Evolutionary conservation across 1,140 invertebrate species (phyloP).

Genomic region (Apis cerana): DNA sequence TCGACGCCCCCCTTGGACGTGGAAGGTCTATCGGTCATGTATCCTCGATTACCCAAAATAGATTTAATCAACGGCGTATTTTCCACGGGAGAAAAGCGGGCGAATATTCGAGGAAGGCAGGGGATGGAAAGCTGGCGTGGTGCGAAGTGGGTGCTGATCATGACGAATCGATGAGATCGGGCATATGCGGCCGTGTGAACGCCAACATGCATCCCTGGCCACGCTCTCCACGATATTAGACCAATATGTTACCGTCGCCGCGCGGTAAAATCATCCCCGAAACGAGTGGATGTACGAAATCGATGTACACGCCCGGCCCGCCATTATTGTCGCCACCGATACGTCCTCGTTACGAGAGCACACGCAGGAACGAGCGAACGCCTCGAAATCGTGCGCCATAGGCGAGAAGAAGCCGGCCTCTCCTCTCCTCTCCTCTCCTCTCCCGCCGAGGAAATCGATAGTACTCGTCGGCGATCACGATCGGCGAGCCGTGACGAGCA

Average conservation of each 20-base stretch:
- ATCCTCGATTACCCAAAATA: constrained; percentile 73
- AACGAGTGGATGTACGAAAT: constrained; percentile 15
- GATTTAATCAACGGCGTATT: constrained; percentile 71
- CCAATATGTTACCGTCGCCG: constrained; percentile 41
- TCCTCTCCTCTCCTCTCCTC: no score
- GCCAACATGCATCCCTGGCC: constrained; percentile 57
- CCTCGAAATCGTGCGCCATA: constrained; percentile 5
- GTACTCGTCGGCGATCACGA: constrained; percentile 9
- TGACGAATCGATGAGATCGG: constrained; percentile 76
- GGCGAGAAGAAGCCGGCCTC: neutral
- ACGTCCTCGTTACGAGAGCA: neutral
- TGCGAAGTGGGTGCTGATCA: constrained; percentile 61
- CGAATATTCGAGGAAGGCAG: neutral
- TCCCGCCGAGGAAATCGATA: constrained; percentile 1
- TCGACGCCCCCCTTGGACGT: constrained; percentile 20
- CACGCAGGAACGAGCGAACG: constrained; percentile 1
- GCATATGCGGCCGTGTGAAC: constrained; percentile 73
- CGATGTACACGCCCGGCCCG: neutral
- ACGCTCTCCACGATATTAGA: constrained; percentile 57
- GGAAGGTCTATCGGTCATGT: constrained; percentile 62
- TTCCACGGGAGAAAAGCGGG: constrained; percentile 56
- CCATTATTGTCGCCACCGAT: constrained; percentile 8
- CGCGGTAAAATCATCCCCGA: neutral
- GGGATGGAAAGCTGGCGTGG: neutral
- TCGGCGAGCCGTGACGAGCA: constrained; percentile 10